Evolutionary conservation across 1,140 invertebrate species (phyloP).

Genomic region (Heterodera carotae): DNA sequence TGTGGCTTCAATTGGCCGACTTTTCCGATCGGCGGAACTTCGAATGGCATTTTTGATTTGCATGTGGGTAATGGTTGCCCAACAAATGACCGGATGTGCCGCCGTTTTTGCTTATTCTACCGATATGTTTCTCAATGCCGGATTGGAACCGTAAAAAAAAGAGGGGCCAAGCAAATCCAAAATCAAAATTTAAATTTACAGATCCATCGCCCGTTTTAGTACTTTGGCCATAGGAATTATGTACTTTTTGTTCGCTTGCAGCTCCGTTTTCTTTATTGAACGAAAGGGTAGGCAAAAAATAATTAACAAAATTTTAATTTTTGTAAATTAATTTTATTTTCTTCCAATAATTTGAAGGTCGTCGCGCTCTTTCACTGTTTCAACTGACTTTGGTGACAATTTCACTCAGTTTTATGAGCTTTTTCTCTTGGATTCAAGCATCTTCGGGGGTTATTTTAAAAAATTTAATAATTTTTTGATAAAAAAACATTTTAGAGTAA

Average conservation of each 20-base stretch:
- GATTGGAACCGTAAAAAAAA: slow-evolving; percentile 42
- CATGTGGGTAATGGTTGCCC: slow-evolving; percentile 60
- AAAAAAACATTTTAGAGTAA: slow-evolving; percentile 38
- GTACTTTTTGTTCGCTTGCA: slow-evolving; percentile 60
- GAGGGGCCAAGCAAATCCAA: background rate
- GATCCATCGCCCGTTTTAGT: slow-evolving; percentile 46
- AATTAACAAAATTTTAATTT: background rate
- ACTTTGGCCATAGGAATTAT: slow-evolving; percentile 61
- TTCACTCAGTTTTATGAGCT: slow-evolving; percentile 48
- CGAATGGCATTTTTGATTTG: slow-evolving; percentile 51
- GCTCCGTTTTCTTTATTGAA: slow-evolving; percentile 59
- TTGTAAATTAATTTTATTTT: background rate
- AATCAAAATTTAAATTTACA: slow-evolving; percentile 22
- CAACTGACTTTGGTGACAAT: slow-evolving; percentile 53
- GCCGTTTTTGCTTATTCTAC: slow-evolving; percentile 63
- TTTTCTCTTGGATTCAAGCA: slow-evolving; percentile 56
- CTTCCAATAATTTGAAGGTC: slow-evolving; percentile 24
- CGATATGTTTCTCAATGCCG: slow-evolving; percentile 60
- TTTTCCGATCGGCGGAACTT: slow-evolving; percentile 51
- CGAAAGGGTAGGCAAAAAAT: slow-evolving; percentile 31
- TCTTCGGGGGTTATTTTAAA: background rate
- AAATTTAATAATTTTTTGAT: slow-evolving; percentile 1
- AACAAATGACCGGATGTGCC: slow-evolving; percentile 63
- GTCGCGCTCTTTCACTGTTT: slow-evolving; percentile 56
- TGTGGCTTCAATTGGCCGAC: slow-evolving; percentile 38